These are phyloP conservation scores for Drosophila arawakana DNA, from an alignment of 1,140 invertebrate genomes.

Conservation along the genomic window DNA sequence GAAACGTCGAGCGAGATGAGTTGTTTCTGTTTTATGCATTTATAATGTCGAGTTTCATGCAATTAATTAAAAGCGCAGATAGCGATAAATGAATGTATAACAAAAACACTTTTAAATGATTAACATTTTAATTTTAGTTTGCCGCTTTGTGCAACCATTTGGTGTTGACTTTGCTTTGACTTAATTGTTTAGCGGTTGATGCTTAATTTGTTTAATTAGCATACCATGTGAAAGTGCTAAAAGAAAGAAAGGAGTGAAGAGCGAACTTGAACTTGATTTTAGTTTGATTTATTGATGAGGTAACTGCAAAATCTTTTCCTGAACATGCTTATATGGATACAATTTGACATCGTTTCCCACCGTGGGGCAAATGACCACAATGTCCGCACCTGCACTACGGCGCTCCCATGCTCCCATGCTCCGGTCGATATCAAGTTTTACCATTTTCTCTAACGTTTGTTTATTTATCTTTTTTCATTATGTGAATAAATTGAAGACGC, in stretches of 20 bases:
- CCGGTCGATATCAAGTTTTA: slow-evolving; percentile 59
- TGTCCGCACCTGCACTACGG: slow-evolving; percentile 53
- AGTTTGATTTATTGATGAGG: slow-evolving; percentile 28
- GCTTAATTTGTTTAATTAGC: slow-evolving; percentile 45
- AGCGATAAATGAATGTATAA: slow-evolving; percentile 11
- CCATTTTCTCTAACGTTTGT: slow-evolving; percentile 19
- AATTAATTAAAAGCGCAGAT: slow-evolving; percentile 58
- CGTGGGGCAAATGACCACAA: slow-evolving; percentile 53
- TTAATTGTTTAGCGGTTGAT: slow-evolving; percentile 20
- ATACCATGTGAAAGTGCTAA: slow-evolving; percentile 47
- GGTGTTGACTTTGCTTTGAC: slow-evolving; percentile 3
- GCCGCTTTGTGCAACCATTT: slow-evolving; percentile 7
- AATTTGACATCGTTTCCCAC: slow-evolving; percentile 47
- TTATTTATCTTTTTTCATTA: slow-evolving; percentile 30
- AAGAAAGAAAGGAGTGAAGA: slow-evolving; percentile 44
- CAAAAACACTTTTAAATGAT: slow-evolving; percentile 53
- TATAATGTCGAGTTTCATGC: slow-evolving; percentile 73
- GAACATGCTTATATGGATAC: neutral
- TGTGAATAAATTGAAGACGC: slow-evolving; percentile 66
- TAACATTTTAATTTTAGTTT: slow-evolving; percentile 63
- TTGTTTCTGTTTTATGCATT: slow-evolving; percentile 61
- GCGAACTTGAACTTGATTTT: slow-evolving; percentile 51
- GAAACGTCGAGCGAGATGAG: slow-evolving; percentile 50
- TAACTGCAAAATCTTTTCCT: neutral
- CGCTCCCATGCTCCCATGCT: slow-evolving; percentile 56